Conservation (phyloP, 2,113 vertebrate species). For the Xiphias gladius region DNA sequence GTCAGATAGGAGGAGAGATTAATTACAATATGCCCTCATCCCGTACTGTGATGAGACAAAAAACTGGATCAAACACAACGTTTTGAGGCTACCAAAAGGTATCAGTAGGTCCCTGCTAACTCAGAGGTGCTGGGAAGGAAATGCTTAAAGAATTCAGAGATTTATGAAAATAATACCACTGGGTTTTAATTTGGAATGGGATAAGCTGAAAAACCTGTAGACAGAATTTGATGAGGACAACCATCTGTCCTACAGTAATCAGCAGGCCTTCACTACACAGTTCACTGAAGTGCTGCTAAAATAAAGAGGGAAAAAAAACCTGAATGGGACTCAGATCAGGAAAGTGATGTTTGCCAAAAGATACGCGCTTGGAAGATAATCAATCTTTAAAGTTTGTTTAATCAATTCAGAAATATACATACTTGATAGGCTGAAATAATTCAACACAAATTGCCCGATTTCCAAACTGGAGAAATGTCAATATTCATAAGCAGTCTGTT, state of each 20-base stretch:
- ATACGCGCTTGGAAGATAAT: constrained; percentile 56
- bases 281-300: constrained; percentile 55
- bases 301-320: constrained; percentile 6
- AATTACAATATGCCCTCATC: constrained; percentile 73
- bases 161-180: constrained; percentile 57
- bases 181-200: constrained; percentile 60
- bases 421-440: constrained; percentile 73
- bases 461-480: constrained; percentile 76
- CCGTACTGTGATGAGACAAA: constrained; percentile 52
- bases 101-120: constrained; percentile 21
- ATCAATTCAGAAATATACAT: constrained; percentile 67
- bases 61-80: constrained; percentile 58
- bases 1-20: constrained; percentile 73
- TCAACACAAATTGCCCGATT: constrained; percentile 71
- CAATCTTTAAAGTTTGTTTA: constrained; percentile 72
- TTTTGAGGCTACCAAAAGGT: constrained; percentile 46
- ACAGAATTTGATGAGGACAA: constrained; percentile 61
- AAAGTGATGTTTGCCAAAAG: constrained; percentile 51
- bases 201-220: constrained; percentile 44
- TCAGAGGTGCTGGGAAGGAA: constrained; percentile 34
- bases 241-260: constrained; percentile 69
- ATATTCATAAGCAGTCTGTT: constrained; percentile 81
- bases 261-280: constrained; percentile 37
- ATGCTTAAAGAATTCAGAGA: constrained; percentile 53
- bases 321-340: constrained; percentile 33